A percentile compares a stretch with the other conserved stretches of the same genome.
phyloP scores from a whole-genome alignment of 2,113 vertebrate genomes.

The Abramis brama region DNA sequence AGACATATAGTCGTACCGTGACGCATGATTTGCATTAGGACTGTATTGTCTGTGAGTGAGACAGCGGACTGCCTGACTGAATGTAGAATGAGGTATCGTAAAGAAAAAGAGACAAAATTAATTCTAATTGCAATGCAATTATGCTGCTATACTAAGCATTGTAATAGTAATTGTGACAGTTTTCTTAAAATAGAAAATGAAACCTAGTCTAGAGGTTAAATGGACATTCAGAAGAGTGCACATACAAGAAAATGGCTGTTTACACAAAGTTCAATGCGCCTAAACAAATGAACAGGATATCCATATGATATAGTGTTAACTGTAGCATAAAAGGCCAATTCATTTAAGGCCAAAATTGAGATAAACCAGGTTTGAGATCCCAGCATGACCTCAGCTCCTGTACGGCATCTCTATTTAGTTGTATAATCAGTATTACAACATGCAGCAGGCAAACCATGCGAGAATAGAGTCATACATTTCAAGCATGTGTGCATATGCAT shows the following conservation, averaged over 20 bases:
- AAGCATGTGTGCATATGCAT: background rate
- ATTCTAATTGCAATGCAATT: background rate
- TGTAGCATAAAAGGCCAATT: background rate
- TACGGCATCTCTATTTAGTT: background rate
- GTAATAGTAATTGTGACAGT: background rate
- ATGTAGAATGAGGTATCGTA: background rate
- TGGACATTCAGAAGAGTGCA: background rate
- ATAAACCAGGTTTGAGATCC: constrained; percentile 8
- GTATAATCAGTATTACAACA: background rate
- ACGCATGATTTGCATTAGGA: background rate
- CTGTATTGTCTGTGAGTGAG: background rate
- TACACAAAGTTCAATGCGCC: background rate
- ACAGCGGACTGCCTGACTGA: background rate
- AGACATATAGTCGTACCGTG: background rate
- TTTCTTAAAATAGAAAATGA: too few relatives aligned
- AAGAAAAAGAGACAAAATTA: background rate
- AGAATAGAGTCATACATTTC: background rate
- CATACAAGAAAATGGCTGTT: background rate
- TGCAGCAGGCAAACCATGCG: background rate
- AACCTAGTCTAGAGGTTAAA: background rate
- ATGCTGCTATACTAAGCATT: background rate
- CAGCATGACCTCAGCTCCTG: background rate
- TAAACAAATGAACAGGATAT: background rate
- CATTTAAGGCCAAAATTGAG: background rate
- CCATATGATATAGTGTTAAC: background rate